phyloP scores from a whole-genome alignment of 2,113 vertebrate species.

The Alethe diademata region DNA sequence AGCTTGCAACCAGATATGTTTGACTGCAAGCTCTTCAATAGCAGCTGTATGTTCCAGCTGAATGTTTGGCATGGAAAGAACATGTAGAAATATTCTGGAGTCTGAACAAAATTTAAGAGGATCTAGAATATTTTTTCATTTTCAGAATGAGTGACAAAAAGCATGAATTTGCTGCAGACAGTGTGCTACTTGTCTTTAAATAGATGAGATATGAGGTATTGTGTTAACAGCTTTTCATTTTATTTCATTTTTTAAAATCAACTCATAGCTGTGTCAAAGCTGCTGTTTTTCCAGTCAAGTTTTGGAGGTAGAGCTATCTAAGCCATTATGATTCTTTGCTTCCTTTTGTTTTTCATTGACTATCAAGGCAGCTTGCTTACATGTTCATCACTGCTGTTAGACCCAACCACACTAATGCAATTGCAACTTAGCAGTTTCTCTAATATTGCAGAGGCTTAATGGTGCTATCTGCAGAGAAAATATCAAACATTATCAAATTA shows the following conservation, averaged over 20 bases:
- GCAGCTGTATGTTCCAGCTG: not conserved
- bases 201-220: not conserved
- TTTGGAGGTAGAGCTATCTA: not conserved
- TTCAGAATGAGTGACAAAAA: not conserved
- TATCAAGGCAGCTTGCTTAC: not conserved
- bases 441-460: not conserved
- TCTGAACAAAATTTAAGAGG: not conserved
- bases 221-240: not conserved
- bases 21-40: not conserved
- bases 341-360: not conserved
- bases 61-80: not conserved
- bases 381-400: not conserved
- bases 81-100: not conserved
- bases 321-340: not conserved
- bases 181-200: not conserved
- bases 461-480: not conserved
- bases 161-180: not conserved
- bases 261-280: not conserved
- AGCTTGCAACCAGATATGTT: not conserved
- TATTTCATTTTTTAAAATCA: fast-evolving
- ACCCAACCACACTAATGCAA: not conserved
- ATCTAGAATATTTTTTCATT: not conserved
- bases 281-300: not conserved
- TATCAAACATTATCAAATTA: not conserved
- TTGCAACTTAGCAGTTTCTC: not conserved